Conservation (phyloP, 2,888 invertebrate species). For the Ochlodes sylvanus region DNA sequence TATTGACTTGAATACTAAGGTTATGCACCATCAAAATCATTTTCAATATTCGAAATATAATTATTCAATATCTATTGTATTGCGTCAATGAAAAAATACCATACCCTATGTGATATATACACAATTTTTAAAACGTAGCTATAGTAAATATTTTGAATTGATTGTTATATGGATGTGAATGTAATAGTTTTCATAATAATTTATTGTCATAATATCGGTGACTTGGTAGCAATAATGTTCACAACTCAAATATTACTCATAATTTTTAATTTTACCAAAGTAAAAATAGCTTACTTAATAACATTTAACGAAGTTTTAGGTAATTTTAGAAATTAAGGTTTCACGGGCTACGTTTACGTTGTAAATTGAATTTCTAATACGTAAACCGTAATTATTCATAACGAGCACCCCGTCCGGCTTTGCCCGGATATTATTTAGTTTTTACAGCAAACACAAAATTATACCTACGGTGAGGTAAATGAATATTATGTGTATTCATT, state of each 20-base stretch:
- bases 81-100: slow-evolving; percentile 50
- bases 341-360: background rate
- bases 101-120: slow-evolving; percentile 82
- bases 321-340: background rate
- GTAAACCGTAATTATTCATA: slow-evolving; percentile 7
- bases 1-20: too few relatives aligned
- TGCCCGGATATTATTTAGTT: slow-evolving; percentile 6
- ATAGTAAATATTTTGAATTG: slow-evolving; percentile 68
- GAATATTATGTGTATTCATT: background rate
- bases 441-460: background rate
- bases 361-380: slow-evolving; percentile 4
- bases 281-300: too few relatives aligned
- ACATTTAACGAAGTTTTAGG: background rate
- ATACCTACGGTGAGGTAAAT: background rate
- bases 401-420: background rate
- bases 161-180: slow-evolving; percentile 70
- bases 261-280: too few relatives aligned
- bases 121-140: slow-evolving; percentile 79
- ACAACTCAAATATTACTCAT: too few relatives aligned
- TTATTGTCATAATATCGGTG: too few relatives aligned
- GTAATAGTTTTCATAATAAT: too few relatives aligned
- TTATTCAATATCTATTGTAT: background rate
- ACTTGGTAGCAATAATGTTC: too few relatives aligned
- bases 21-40: too few relatives aligned
- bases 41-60: too few relatives aligned